Evolutionary conservation across 2,113 vertebrate genomes (phyloP).

Genomic region (Daboia siamensis): DNA sequence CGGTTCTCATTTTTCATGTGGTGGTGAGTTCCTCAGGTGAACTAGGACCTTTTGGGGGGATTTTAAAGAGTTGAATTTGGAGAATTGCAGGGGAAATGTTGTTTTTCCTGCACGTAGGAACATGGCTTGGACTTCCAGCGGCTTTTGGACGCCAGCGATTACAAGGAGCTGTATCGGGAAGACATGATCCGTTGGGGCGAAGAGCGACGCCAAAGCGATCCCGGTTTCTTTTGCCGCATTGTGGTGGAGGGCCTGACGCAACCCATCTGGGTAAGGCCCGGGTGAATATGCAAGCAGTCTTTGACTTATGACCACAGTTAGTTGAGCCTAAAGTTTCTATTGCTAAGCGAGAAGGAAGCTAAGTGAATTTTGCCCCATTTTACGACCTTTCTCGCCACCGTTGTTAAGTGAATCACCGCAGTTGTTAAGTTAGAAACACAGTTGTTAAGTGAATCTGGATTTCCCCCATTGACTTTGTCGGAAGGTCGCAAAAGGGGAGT

Average conservation of each 20-base stretch:
- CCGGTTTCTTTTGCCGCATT: conserved; percentile 81
- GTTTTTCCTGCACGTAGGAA: conserved; percentile 62
- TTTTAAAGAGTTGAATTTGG: neutral
- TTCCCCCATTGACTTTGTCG: too few species aligned
- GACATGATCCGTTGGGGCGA: conserved; percentile 89
- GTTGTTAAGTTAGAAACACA: neutral
- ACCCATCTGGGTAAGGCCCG: conserved; percentile 79
- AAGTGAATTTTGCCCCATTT: neutral
- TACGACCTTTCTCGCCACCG: neutral
- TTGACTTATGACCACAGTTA: neutral
- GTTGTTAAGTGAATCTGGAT: neutral
- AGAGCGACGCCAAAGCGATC: conserved; percentile 64
- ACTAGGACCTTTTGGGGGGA: neutral
- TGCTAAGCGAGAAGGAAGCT: neutral
- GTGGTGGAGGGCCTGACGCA: conserved; percentile 60
- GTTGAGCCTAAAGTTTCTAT: neutral
- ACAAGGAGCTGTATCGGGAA: conserved; percentile 79
- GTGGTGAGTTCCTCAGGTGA: neutral
- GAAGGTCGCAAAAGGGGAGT: too few species aligned
- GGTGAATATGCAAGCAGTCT: neutral
- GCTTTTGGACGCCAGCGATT: conserved; percentile 76
- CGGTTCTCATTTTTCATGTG: neutral
- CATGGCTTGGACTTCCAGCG: conserved; percentile 72
- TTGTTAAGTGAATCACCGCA: neutral
- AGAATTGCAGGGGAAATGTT: neutral